These are phyloP conservation scores for Oscheius myriophilus DNA, from an alignment of 2,888 invertebrate species.

Conservation along the genomic window DNA sequence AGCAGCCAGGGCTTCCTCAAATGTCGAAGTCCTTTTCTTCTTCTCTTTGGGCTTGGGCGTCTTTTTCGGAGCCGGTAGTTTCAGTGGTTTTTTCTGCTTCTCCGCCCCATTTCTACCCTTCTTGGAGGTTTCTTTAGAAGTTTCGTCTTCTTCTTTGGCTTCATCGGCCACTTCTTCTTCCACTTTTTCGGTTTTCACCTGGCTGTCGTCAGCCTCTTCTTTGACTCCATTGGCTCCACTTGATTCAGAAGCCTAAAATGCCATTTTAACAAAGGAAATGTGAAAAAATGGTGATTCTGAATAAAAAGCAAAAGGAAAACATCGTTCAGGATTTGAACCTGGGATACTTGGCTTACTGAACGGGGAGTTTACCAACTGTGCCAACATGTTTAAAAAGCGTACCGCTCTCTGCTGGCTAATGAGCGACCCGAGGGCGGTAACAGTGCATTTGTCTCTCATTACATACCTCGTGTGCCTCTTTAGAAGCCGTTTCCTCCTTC, in stretches of 20 bases:
- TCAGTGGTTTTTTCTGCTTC: conserved; percentile 35
- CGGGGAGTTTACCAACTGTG: too few relatives aligned
- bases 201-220: not conserved
- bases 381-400: too few relatives aligned
- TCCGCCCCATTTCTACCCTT: conserved; percentile 3
- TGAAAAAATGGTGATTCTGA: too few relatives aligned
- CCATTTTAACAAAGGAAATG: too few relatives aligned
- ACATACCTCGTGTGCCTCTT: not conserved
- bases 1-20: conserved; percentile 8
- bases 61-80: not conserved
- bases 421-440: too few relatives aligned
- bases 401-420: too few relatives aligned
- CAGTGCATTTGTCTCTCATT: too few relatives aligned
- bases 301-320: too few relatives aligned
- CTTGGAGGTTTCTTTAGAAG: not conserved
- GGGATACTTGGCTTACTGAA: too few relatives aligned
- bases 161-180: conserved; percentile 4
- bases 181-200: conserved; percentile 10
- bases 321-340: too few relatives aligned
- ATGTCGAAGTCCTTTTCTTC: not conserved
- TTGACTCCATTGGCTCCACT: not conserved
- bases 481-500: conserved; percentile 2
- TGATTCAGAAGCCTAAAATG: not conserved
- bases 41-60: not conserved
- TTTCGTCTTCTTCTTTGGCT: not conserved